Conservation (phyloP, 2,888 invertebrate genomes). For the Corbicula japonica region DNA sequence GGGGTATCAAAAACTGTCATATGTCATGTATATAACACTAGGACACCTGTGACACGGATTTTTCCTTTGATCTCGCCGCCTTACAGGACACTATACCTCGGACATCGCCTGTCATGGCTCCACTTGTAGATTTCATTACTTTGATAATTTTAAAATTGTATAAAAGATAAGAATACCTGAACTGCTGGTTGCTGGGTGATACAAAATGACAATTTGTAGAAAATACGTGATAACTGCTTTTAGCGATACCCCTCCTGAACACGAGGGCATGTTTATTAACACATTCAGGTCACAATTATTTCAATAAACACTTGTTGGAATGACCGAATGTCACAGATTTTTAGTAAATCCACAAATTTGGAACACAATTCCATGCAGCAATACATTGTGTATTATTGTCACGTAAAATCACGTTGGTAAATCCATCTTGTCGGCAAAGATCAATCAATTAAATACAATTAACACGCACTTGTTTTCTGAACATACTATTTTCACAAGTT, state of each 20-base stretch:
- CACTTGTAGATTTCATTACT: too few species aligned
- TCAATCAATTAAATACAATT: slow-evolving; percentile 14
- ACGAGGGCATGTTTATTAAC: slow-evolving; percentile 69
- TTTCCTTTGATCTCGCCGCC: slow-evolving; percentile 30
- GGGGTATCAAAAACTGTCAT: too few species aligned
- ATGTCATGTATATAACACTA: too few species aligned
- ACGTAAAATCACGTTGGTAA: slow-evolving; percentile 30
- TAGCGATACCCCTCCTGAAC: slow-evolving; percentile 25
- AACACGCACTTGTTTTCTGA: background rate
- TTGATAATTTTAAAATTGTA: too few species aligned
- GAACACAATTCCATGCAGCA: slow-evolving; percentile 27
- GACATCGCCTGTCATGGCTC: too few species aligned
- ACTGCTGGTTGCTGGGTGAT: slow-evolving; percentile 31
- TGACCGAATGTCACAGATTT: slow-evolving; percentile 41
- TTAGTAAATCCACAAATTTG: slow-evolving; percentile 47
- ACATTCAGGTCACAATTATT: slow-evolving; percentile 56
- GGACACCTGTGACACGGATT: slow-evolving; percentile 19
- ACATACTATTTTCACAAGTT: slow-evolving; percentile 30
- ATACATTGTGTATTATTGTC: slow-evolving; percentile 48
- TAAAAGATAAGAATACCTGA: too few species aligned
- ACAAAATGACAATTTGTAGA: slow-evolving; percentile 23
- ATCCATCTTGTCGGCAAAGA: slow-evolving; percentile 35
- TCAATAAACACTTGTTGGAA: slow-evolving; percentile 37
- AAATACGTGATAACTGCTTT: slow-evolving; percentile 25
- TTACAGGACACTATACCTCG: too few species aligned